Conservation (phyloP, 2,797 vertebrate species). For the Rhabdomys pumilio region DNA sequence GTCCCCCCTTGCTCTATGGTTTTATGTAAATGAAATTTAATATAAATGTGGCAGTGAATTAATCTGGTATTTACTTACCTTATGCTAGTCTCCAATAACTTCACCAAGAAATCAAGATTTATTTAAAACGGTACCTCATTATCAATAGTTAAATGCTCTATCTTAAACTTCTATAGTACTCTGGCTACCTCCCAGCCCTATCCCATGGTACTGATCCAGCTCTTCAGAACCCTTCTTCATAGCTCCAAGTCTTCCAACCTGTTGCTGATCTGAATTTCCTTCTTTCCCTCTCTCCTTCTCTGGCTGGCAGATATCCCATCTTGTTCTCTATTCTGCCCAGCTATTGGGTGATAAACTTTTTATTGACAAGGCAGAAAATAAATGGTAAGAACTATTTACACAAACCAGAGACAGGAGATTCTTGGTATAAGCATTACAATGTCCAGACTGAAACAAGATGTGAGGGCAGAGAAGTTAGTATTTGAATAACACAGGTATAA, state of each 20-base stretch:
- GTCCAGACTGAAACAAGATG: background rate
- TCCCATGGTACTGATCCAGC: background rate
- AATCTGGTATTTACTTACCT: background rate
- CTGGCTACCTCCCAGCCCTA: background rate
- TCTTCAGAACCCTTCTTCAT: background rate
- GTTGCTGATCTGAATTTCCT: background rate
- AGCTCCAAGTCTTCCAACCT: background rate
- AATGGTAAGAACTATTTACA: background rate
- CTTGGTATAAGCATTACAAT: background rate
- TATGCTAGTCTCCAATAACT: background rate
- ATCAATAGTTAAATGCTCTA: no score
- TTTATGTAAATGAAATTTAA: background rate
- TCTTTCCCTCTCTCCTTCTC: background rate
- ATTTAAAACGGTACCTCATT: background rate
- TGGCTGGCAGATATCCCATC: background rate
- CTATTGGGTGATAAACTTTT: background rate
- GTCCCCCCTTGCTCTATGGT: no score
- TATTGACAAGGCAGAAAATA: background rate
- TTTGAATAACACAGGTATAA: no score
- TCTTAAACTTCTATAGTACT: background rate
- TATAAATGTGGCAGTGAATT: background rate
- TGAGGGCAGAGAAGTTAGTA: background rate
- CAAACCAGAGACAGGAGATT: background rate
- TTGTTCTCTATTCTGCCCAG: background rate
- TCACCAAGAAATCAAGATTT: background rate